Evolutionary conservation across 2,113 vertebrate genomes (phyloP).

Genomic region (Parus major): DNA sequence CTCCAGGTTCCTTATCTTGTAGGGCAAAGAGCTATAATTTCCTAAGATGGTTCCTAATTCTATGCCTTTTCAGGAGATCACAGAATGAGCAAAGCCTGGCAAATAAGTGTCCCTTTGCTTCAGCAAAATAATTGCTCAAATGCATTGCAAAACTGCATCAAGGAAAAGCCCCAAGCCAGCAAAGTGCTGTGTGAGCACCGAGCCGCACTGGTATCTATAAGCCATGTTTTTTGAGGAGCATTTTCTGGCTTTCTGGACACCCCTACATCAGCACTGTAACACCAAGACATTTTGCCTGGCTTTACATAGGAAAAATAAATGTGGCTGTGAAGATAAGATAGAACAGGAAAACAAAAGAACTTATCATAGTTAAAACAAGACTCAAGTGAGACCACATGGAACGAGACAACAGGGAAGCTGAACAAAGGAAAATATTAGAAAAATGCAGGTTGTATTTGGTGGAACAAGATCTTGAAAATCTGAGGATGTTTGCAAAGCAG

Average conservation of each 20-base stretch:
- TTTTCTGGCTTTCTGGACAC: not conserved
- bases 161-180: not conserved
- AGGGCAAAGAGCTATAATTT: not conserved
- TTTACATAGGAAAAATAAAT: not conserved
- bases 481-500: not conserved
- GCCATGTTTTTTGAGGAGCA: not conserved
- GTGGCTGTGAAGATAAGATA: not conserved
- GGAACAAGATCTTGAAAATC: not conserved
- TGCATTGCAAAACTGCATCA: not conserved
- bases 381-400: not conserved
- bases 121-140: not conserved
- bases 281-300: not conserved
- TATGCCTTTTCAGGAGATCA: not conserved
- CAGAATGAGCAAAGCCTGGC: not conserved
- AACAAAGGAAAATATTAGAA: conserved; percentile 10
- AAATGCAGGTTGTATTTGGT: not conserved
- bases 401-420: not conserved
- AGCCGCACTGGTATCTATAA: not conserved
- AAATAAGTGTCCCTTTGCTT: not conserved
- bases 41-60: not conserved
- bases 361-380: not conserved
- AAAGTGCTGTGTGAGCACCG: not conserved
- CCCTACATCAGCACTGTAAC: not conserved
- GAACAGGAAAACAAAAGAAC: not conserved
- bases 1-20: not conserved